These are phyloP conservation scores for Galleria mellonella DNA, from an alignment of 1,140 invertebrate species.

Conservation along the genomic window DNA sequence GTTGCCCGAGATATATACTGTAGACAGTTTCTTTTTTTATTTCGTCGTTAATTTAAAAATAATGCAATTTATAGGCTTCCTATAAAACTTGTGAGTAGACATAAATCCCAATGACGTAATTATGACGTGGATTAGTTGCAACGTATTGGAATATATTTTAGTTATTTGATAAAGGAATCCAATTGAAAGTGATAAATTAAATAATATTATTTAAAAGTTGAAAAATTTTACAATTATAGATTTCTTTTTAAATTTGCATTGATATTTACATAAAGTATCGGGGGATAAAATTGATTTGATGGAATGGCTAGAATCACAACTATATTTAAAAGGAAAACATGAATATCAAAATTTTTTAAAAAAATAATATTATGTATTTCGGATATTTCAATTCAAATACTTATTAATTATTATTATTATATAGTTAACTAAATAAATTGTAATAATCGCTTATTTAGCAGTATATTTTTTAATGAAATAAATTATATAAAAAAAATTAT, in stretches of 20 bases:
- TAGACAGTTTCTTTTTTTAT: conserved; percentile 5
- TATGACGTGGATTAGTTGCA: background rate
- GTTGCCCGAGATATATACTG: too few species aligned
- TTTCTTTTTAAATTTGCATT: background rate
- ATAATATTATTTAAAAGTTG: background rate
- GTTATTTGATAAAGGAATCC: too few species aligned
- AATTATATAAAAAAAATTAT: too few species aligned
- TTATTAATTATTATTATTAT: too few species aligned
- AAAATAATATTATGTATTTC: too few species aligned
- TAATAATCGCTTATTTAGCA: too few species aligned
- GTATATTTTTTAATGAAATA: too few species aligned
- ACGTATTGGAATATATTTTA: background rate
- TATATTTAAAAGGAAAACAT: background rate
- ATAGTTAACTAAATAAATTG: too few species aligned
- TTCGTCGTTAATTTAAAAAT: conserved; percentile 1
- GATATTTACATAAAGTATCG: background rate
- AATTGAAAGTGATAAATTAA: too few species aligned
- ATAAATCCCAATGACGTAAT: background rate
- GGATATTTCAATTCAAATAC: too few species aligned
- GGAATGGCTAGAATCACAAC: too few species aligned
- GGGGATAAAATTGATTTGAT: background rate
- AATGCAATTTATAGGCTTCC: conserved; percentile 2
- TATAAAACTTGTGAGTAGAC: conserved; percentile 1
- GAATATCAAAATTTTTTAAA: too few species aligned
- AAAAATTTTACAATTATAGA: background rate